Conservation (phyloP, 30 jellyfish, hydroid and myxozoan genomes). For the Chrysaora quinquecirrha region DNA sequence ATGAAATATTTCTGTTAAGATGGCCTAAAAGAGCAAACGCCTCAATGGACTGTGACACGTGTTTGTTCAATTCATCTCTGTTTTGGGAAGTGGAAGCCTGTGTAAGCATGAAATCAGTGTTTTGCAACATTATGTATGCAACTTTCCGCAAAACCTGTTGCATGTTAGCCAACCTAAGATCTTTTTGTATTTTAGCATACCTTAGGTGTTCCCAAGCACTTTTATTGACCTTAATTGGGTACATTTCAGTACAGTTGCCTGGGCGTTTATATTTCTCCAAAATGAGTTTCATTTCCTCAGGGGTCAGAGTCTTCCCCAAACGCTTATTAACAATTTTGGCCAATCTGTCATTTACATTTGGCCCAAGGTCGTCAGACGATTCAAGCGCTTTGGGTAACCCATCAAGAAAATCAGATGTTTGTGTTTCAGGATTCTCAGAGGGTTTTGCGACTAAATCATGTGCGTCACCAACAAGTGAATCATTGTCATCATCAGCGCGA, state of each 20-base stretch:
- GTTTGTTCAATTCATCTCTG: not conserved
- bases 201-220: slow-evolving; percentile 22
- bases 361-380: not conserved
- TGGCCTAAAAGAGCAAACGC: slow-evolving; percentile 4
- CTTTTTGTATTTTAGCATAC: not conserved
- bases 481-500: slow-evolving; percentile 12
- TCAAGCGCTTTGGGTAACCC: slow-evolving; percentile 15
- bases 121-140: not conserved
- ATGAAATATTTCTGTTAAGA: slow-evolving; percentile 7
- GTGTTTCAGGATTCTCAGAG: not conserved
- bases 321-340: not conserved
- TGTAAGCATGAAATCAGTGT: not conserved
- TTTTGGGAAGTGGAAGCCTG: not conserved
- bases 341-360: not conserved
- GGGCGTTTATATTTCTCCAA: not conserved
- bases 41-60: not conserved
- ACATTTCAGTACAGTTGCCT: slow-evolving; percentile 4
- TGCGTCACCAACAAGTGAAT: slow-evolving; percentile 13
- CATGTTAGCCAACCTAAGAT: not conserved
- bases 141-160: not conserved
- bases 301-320: slow-evolving; percentile 4
- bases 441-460: not conserved
- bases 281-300: not conserved
- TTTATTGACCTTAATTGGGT: slow-evolving; percentile 39
- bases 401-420: not conserved